Evolutionary conservation across 2,888 invertebrate genomes (phyloP), one percentile per base, ranked within the genome.

Genomic region (Lepidocyrtinus sp.): DNA sequence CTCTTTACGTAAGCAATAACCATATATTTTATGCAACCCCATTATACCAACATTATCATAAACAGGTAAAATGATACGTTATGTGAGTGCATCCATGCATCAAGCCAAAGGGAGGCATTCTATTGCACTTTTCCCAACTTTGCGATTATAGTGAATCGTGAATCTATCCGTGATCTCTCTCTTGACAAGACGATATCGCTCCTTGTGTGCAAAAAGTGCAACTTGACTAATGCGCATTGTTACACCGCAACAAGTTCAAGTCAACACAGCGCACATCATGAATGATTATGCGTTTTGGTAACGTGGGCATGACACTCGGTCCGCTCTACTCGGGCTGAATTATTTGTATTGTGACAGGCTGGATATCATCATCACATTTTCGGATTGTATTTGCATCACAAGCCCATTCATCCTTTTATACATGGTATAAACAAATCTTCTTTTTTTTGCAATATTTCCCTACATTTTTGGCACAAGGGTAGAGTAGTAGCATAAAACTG

Each of bases 301-400:
- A 36, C 36, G 36, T 36, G 36, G 36, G 36, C 12, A 36, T 36
- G 36, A 5, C 36, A 36, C 36, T 36, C 36, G 36, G 12, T 12
- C 12, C 5, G 12, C 36, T 36, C 36, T 36, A 7, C 36, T 36
- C 36, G 36, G 12, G 36, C 36, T 36, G 55, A 62, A 71, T 61
- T 71, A 71, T 71, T 27, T 59, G 27, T 71, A 71, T 62, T 71
- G 62, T 62, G 71, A 71, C 71, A 62, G 61, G 50, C 62, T 71
- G 71, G 71, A 71, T 62, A 61, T 62, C 62, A 62, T 71, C 71
- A 71, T 36, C 36, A 36, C 36, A 36, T 36, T 36, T 36, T 36
- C 36, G 12, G 5, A 36, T 7, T 36, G 36, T 12, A 36, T 36
- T 36, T 36, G 12, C 36, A 36, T 36, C 36, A 36, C 36, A 36